A percentile compares a stretch with the other conserved stretches of the same genome.
Evolutionary conservation across 2,113 vertebrate species (phyloP).

Genomic region (Azemiops feae): DNA sequence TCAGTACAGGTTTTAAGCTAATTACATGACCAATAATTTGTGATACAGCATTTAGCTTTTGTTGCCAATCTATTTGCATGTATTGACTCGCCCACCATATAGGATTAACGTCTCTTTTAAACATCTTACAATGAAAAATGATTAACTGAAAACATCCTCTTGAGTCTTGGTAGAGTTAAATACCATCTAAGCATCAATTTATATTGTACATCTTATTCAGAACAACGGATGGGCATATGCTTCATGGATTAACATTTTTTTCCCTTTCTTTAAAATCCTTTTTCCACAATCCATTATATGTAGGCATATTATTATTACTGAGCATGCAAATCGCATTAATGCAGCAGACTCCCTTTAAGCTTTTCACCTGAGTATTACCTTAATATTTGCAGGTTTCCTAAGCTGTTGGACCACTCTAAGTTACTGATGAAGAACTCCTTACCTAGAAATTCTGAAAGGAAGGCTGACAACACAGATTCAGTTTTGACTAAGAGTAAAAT

Average conservation of each 20-base stretch:
- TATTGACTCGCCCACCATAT: not conserved
- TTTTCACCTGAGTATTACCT: not conserved
- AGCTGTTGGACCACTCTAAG: not conserved
- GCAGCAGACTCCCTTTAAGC: not conserved
- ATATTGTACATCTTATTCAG: not conserved
- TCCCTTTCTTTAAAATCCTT: not conserved
- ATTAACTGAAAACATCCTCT: not conserved
- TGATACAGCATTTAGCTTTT: not conserved
- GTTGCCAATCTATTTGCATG: not conserved
- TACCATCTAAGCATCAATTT: not conserved
- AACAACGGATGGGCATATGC: not conserved
- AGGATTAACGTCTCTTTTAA: not conserved
- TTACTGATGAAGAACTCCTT: not conserved
- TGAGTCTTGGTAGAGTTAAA: not conserved
- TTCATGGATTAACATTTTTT: not conserved
- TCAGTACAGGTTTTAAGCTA: not conserved
- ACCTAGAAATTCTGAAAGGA: not conserved
- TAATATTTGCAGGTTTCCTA: not conserved
- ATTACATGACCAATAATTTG: slow-evolving; percentile 1
- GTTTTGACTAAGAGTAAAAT: not conserved
- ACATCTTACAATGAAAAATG: not conserved
- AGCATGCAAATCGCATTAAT: not conserved
- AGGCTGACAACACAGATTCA: not conserved
- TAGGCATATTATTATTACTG: not conserved
- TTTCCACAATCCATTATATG: not conserved